These are phyloP conservation scores for Conger conger DNA, from an alignment of 2,113 vertebrate species.

Conservation along the genomic window DNA sequence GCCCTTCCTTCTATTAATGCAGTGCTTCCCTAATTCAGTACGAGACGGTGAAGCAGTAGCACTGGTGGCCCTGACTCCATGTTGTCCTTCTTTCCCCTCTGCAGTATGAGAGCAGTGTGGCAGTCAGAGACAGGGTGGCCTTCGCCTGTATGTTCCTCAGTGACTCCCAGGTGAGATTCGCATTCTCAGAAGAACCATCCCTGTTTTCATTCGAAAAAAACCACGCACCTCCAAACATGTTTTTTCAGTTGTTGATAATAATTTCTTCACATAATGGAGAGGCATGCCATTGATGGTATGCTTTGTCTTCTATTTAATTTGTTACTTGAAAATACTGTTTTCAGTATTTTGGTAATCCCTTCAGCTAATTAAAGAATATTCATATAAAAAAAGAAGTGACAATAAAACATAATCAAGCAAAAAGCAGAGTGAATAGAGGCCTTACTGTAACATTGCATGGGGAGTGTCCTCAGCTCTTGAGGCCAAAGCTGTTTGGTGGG, in stretches of 20 bases:
- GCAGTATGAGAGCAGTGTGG: slow-evolving; percentile 89
- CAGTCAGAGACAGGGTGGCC: slow-evolving; percentile 92
- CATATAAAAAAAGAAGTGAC: too few relatives aligned
- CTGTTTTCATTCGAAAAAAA: not conserved
- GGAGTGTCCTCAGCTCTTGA: not conserved
- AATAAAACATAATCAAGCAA: not conserved
- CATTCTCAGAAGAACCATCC: not conserved
- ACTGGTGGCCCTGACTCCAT: not conserved
- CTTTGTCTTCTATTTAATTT: not conserved
- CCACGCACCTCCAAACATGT: too few relatives aligned
- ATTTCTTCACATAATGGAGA: not conserved
- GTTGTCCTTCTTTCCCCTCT: slow-evolving; percentile 29
- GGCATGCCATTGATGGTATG: not conserved
- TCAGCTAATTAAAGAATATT: not conserved
- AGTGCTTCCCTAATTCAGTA: not conserved
- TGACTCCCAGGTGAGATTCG: slow-evolving; percentile 82
- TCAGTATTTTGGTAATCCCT: not conserved
- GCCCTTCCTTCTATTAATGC: not conserved
- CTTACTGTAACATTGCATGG: not conserved
- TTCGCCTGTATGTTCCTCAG: slow-evolving; percentile 96
- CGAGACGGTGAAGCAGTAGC: not conserved
- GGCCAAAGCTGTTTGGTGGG: not conserved
- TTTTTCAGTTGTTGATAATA: too few relatives aligned
- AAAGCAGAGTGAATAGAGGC: not conserved
- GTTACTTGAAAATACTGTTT: not conserved